Evolutionary conservation across 2,113 vertebrate genomes (phyloP), one percentile per base, ranked within the genome.

Genomic region (Rostratula benghalensis): DNA sequence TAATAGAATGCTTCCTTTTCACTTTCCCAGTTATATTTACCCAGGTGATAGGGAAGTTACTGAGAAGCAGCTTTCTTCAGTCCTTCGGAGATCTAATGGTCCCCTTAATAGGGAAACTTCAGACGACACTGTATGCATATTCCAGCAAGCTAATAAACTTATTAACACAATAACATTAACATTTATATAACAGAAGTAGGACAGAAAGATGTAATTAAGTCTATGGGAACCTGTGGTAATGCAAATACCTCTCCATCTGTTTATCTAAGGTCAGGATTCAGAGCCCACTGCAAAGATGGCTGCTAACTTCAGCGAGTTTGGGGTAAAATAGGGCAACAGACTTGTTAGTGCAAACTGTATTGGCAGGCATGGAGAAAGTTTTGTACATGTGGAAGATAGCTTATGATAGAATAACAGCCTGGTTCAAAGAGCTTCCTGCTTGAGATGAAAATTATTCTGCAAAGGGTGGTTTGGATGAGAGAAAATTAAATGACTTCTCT

Each of bases 401-500:
- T 92, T 90, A 70, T 7, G 9, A 37, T 13, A 67, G 28, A 90
- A 57, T 61, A 90, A 90, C 7, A 77, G 22, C 45, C 59, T 92
- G 25, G n/a, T 83, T 94, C 59, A 82, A 90, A 95, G 59, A 86
- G 25, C 64, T 77, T 92, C 75, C 86, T 90, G 75, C 15, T 87
- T 76, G 73, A 94, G 51, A 86, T 70, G 31, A 87, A 95, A 93
- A 92, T 94, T 75, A 75, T 35, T 71, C 46, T 94, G 50, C 53
- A 61, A 73, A 57, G 37, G 77, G n/a, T 81, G 31, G n/a, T 37
- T 70, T 67, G 23, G 50, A 69, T 93, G 25, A 93, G 46, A 92
- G 31, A 41, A 96, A 92, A 51, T 78, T 67, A 92, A 92, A 89
- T 53, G 9, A 90, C 68, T 90, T 77, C 75, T 82, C 71, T 28